Percentiles rank a stretch among this genome's conserved stretches.
Conservation (phyloP, 2,797 vertebrate genomes). For the Eulemur rubriventer region DNA sequence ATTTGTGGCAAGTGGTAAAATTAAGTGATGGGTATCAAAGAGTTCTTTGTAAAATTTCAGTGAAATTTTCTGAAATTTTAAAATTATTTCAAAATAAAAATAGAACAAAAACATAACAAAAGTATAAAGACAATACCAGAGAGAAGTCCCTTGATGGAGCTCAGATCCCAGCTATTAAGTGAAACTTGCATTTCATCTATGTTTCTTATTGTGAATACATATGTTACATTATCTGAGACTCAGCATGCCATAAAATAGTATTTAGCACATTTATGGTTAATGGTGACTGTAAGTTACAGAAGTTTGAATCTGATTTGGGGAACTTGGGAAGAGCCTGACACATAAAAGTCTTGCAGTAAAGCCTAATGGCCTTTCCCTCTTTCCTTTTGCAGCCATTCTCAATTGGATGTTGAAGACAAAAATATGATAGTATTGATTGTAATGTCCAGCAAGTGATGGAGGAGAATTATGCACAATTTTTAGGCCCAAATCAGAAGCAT, state of each 20-base stretch:
- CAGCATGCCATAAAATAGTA: not conserved
- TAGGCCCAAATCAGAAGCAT: not conserved
- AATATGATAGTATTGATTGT: not conserved
- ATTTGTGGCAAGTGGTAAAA: not conserved
- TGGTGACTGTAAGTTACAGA: not conserved
- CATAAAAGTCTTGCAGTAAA: not conserved
- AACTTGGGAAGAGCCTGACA: not conserved
- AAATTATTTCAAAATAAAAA: conserved; percentile 9
- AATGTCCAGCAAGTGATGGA: not conserved
- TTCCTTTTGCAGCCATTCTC: not conserved
- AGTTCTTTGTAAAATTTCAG: not conserved
- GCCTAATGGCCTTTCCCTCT: not conserved
- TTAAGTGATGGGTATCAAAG: not conserved
- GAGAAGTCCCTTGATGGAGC: not conserved
- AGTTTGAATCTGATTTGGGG: not conserved
- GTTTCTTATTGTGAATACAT: not conserved
- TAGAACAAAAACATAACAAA: not conserved
- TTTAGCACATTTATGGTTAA: not conserved
- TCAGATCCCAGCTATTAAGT: not conserved
- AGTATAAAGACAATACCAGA: not conserved
- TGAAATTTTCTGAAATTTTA: not conserved
- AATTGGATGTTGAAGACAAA: not conserved
- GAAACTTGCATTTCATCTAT: not conserved
- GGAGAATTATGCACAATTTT: not conserved
- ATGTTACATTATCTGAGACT: not conserved